Evolutionary conservation across 1,140 invertebrate genomes (phyloP).

Genomic region (Agrilus planipennis): DNA sequence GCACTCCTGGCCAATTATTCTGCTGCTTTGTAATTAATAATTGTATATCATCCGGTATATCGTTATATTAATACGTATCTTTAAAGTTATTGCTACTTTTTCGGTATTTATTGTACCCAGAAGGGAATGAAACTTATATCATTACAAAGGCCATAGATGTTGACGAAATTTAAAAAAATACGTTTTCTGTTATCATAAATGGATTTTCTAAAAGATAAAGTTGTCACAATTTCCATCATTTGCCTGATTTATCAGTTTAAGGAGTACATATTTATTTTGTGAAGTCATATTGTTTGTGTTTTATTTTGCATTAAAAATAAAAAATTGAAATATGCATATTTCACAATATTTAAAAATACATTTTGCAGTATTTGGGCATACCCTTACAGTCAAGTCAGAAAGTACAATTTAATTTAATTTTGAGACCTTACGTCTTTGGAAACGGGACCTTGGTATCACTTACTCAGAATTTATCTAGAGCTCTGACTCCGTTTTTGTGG

Average conservation of each 20-base stretch:
- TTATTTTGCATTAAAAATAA: too few species aligned
- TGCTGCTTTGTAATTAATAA: too few species aligned
- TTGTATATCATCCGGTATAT: too few species aligned
- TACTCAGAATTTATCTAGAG: conserved; percentile 11
- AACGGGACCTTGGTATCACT: neutral
- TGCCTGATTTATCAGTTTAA: neutral
- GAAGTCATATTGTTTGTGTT: neutral
- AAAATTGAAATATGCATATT: neutral
- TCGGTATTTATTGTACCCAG: too few species aligned
- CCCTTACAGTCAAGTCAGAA: conserved; percentile 18
- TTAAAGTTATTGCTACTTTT: too few species aligned
- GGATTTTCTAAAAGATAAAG: neutral
- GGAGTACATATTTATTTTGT: neutral
- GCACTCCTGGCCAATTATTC: too few species aligned
- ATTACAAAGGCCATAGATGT: too few species aligned
- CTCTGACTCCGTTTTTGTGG: conserved; percentile 21
- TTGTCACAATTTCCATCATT: neutral
- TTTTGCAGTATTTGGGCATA: conserved; percentile 21
- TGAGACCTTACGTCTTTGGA: conserved; percentile 10
- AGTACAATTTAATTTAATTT: conserved; percentile 19
- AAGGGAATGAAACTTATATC: too few species aligned
- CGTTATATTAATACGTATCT: too few species aligned
- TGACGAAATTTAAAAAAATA: too few species aligned
- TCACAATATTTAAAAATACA: conserved; percentile 1
- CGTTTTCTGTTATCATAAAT: neutral